Evolutionary conservation across 2,888 invertebrate species (phyloP), one percentile per base, ranked within the genome.

Genomic region (Zhengitettix transpicula): DNA sequence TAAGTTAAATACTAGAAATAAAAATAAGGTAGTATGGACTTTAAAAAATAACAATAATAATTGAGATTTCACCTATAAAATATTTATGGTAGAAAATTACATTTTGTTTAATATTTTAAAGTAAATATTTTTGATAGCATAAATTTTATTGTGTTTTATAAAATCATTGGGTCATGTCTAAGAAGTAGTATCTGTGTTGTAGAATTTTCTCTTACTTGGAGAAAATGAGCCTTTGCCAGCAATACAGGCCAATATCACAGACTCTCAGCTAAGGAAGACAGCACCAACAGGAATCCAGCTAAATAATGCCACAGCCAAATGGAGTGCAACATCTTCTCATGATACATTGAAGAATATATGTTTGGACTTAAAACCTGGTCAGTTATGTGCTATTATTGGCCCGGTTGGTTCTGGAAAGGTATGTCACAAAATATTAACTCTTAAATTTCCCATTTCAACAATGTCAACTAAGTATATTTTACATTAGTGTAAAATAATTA

Each of bases 341-440:
- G 64, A 65, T 53, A 67, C 66, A 1, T 66, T 81, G 44, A 72
- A 72, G 52, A 71, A 79, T 61, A 73, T 87, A 10, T 80, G 78
- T 65, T 67, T 86, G 12, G 73, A 74, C 0, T 75, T 87, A 1
- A 76, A 78, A 5, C 66, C 72, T 0, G 77, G 77, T 1, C 64
- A 75, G 57, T 74, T 82, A 58, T 82, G 87, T 65, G 89, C 88
- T 1, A 78, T 95, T 16, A 86, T 94, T 61, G 94, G 94, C 12
- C 84, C 75, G 11, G 77, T 78, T 10, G 78, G 78, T 40, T 68
- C 73, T 42, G 78, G 77, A 61, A 78, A 78, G 71, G 66, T 64
- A 59, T 28, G 28, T 28, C 28, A 5, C 28, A 28, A 28, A 28
- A 7, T 7, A 5, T 28, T 7, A 28, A 28, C 28, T 28, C 28